These are phyloP conservation scores for Agrotis puta DNA, from an alignment of 2,888 invertebrate species.

Conservation along the genomic window DNA sequence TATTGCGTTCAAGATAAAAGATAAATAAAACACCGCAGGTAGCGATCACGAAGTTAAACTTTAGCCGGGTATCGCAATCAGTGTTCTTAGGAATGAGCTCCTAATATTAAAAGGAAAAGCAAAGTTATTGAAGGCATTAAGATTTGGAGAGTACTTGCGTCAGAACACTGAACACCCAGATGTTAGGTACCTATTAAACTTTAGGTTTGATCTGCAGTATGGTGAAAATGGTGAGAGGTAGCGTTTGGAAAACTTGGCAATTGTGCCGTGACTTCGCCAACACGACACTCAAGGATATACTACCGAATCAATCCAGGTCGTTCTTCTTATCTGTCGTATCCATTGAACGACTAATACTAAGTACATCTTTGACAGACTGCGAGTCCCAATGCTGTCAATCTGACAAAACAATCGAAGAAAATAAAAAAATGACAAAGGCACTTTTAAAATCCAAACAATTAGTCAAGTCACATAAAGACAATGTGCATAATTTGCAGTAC, in stretches of 20 bases:
- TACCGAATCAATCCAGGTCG: too few relatives aligned
- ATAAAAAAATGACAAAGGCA: too few relatives aligned
- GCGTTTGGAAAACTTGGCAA: constrained; percentile 24
- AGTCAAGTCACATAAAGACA: too few relatives aligned
- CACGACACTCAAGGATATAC: too few relatives aligned
- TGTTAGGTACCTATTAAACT: constrained; percentile 61
- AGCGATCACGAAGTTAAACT: constrained; percentile 68
- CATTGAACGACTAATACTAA: too few relatives aligned
- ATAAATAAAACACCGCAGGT: constrained; percentile 68
- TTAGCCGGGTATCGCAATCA: constrained; percentile 58
- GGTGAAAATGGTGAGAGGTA: constrained; percentile 11
- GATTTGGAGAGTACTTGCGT: constrained; percentile 62
- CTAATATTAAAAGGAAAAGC: constrained; percentile 70
- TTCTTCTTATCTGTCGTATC: too few relatives aligned
- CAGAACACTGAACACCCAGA: constrained; percentile 75
- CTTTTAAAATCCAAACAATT: too few relatives aligned
- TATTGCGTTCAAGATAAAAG: constrained; percentile 61
- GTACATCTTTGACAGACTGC: too few relatives aligned
- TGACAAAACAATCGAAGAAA: too few relatives aligned
- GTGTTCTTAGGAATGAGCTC: constrained; percentile 58
- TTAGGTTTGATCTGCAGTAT: constrained; percentile 32
- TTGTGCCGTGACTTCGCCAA: too few relatives aligned
- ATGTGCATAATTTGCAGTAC: too few relatives aligned
- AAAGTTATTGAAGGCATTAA: constrained; percentile 71
- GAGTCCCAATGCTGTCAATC: too few relatives aligned